Evolutionary conservation across 2,113 vertebrate genomes (phyloP), one percentile per base, ranked within the genome.

Genomic region (Hyperopisus bebe): DNA sequence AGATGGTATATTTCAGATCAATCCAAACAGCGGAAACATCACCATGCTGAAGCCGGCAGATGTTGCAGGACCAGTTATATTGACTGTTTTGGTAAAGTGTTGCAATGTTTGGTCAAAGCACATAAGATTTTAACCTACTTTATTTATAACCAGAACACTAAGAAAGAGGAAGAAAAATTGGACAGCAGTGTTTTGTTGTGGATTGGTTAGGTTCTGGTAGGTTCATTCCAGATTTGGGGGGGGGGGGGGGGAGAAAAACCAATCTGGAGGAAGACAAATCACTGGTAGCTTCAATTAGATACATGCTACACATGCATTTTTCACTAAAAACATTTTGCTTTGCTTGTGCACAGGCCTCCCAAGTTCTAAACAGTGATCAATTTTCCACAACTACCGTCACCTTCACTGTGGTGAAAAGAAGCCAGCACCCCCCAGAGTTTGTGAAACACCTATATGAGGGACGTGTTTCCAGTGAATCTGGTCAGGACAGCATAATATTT

Each of bases 1-100:
- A 0, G 51, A 87, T 0, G 1, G 50, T 0, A 89, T 94, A 15
- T 98, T 98, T 91, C 0, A 11, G 1, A 94, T 98, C 58, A 31
- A 94, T 86, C 0, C 5, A 0, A 53, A 82, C 89, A 95, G 92
- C 0, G 97, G 97, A 48, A 93, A 93, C 84, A 95, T 98, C 91
- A 98, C 92, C 5, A 96, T 98, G 97, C 62, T 35, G 53, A 95
- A 92, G 88, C 3, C 88, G 13, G 90, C 92, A 1, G 86, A 93
- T 24, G 86, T 92, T 1, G 0, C 92, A 35, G 93, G 51, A 0
- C 39, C 90, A 0, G 93, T 97, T 62, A 24, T 53, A 0, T 84
- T 98, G 70, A 95, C 94, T 39, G 94, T 98, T 50, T 92, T 97
- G 97, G 97, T 98, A 95, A 95, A 90, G 94, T 84, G 1, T 3